These are phyloP conservation scores for Blera fallax DNA, from an alignment of 2,888 invertebrate genomes.

Conservation along the genomic window DNA sequence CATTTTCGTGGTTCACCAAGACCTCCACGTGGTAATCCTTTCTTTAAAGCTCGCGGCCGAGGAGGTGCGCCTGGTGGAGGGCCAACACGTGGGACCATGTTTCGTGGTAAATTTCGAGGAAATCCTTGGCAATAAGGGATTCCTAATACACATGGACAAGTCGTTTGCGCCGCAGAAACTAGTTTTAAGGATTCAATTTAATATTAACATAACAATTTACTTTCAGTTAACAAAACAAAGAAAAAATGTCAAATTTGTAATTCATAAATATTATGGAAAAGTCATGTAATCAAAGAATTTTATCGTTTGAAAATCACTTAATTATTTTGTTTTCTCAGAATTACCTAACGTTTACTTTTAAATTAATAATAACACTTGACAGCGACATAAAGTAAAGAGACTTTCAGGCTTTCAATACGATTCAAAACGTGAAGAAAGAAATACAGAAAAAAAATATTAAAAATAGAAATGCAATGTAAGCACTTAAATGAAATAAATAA, in stretches of 20 bases:
- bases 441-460: not conserved
- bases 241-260: constrained; percentile 12
- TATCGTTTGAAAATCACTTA: constrained; percentile 1
- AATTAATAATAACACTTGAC: constrained; percentile 6
- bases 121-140: constrained; percentile 64
- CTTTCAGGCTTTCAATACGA: constrained; percentile 38
- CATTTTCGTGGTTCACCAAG: constrained; percentile 65
- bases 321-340: constrained; percentile 10
- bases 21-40: constrained; percentile 56
- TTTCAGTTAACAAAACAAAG: constrained; percentile 24
- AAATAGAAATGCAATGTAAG: constrained; percentile 55
- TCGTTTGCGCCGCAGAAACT: constrained; percentile 23
- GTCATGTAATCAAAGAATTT: constrained; percentile 26
- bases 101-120: constrained; percentile 80
- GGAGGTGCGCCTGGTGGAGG: constrained; percentile 75
- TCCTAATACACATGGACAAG: not conserved
- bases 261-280: not conserved
- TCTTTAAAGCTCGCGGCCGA: constrained; percentile 56
- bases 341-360: constrained; percentile 5
- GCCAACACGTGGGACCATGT: constrained; percentile 69
- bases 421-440: not conserved
- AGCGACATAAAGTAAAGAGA: constrained; percentile 9
- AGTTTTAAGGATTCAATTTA: constrained; percentile 42
- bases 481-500: constrained; percentile 64
- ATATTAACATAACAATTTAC: constrained; percentile 9